phyloP scores from a whole-genome alignment of 2,113 vertebrate genomes.

The Heterotis niloticus region DNA sequence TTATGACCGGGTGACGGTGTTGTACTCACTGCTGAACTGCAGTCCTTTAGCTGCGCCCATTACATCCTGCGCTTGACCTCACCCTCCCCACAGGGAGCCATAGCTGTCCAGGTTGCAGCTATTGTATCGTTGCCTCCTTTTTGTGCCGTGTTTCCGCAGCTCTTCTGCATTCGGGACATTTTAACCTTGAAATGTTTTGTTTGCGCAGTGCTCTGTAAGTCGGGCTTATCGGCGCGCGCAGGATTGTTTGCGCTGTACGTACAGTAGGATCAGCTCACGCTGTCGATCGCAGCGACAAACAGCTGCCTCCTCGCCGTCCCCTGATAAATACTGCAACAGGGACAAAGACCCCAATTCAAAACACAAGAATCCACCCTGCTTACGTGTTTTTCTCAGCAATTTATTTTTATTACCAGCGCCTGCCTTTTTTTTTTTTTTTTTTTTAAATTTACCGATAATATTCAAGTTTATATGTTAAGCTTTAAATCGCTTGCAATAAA shows the following conservation, averaged over 20 bases:
- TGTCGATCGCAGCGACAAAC: neutral
- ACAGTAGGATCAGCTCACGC: constrained; percentile 23
- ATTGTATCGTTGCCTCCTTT: constrained; percentile 41
- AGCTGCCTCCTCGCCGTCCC: no score
- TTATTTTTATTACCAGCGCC: no score
- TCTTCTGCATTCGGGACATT: constrained; percentile 55
- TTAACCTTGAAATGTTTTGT: constrained; percentile 64
- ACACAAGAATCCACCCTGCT: no score
- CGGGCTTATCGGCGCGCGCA: constrained; percentile 25
- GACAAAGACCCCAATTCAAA: no score
- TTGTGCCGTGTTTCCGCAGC: constrained; percentile 9
- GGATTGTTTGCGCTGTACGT: constrained; percentile 55
- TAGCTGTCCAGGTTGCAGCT: neutral
- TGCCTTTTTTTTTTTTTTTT: no score
- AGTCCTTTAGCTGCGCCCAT: no score
- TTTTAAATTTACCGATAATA: no score
- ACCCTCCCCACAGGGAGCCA: neutral
- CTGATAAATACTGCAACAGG: no score
- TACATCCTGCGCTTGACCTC: neutral
- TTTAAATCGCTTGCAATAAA: no score
- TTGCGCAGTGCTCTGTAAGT: constrained; percentile 61
- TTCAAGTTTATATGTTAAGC: no score
- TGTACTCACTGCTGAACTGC: no score
- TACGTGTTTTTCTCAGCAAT: no score
- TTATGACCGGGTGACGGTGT: neutral